A percentile compares a stretch with the other conserved stretches of the same genome.
These are phyloP conservation scores for Drosophila nebulosa DNA, from an alignment of 1,140 invertebrate species.

Conservation along the genomic window DNA sequence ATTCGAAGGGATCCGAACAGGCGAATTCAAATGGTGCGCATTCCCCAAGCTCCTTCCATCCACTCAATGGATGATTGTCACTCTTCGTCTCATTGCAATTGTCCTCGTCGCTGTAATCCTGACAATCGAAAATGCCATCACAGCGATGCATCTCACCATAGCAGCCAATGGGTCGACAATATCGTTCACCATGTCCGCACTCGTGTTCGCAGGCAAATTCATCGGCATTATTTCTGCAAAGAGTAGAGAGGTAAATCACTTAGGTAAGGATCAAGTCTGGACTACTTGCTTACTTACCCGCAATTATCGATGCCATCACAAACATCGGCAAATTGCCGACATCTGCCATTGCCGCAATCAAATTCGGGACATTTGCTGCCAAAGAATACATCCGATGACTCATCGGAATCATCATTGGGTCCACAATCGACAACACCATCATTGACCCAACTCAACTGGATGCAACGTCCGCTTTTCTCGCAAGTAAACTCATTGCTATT, in stretches of 20 bases:
- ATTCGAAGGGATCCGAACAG: conserved; percentile 83
- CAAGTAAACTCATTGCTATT: conserved; percentile 86
- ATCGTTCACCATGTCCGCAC: conserved; percentile 81
- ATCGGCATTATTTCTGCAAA: conserved; percentile 84
- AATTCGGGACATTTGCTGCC: conserved; percentile 85
- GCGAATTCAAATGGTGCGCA: conserved; percentile 83
- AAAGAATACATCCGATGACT: conserved; percentile 81
- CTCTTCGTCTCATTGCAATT: conserved; percentile 77
- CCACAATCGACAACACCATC: conserved; percentile 86
- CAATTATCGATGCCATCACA: conserved; percentile 89
- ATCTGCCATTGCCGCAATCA: conserved; percentile 86
- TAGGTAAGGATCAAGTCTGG: background rate
- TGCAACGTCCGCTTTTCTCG: conserved; percentile 84
- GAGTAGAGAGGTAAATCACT: background rate
- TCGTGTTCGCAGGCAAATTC: conserved; percentile 82
- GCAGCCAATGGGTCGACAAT: conserved; percentile 87
- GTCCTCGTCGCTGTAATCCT: conserved; percentile 87
- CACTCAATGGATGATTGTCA: conserved; percentile 63
- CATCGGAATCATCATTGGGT: conserved; percentile 75
- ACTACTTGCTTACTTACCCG: conserved; percentile 81
- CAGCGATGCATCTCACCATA: conserved; percentile 86
- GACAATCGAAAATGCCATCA: conserved; percentile 88
- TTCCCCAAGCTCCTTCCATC: conserved; percentile 48
- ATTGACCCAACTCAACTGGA: conserved; percentile 88
- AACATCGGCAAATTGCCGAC: conserved; percentile 86